Percentiles rank a stretch among this genome's conserved stretches.
phyloP scores from a whole-genome alignment of 2,113 vertebrate genomes.

The Madoqua kirkii region DNA sequence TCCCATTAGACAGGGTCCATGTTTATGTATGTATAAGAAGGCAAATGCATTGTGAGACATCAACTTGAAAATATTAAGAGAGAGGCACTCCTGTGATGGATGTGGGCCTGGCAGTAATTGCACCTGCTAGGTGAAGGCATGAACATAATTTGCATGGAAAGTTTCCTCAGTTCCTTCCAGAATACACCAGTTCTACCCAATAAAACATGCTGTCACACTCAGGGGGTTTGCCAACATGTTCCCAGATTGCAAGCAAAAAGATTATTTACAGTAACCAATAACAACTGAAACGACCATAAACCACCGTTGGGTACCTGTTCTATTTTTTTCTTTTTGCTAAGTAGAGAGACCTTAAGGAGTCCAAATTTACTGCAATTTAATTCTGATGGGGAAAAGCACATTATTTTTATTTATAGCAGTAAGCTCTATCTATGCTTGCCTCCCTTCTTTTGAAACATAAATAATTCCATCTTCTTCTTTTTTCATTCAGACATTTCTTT shows the following conservation, averaged over 20 bases:
- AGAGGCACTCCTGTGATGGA: neutral
- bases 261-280: conserved; percentile 61
- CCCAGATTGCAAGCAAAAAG: conserved; percentile 53
- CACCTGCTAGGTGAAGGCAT: neutral
- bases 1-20: neutral
- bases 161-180: conserved; percentile 35
- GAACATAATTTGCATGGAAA: conserved; percentile 42
- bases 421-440: neutral
- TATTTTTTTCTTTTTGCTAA: conserved; percentile 19
- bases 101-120: neutral
- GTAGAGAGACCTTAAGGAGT: conserved; percentile 50
- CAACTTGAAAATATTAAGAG: neutral
- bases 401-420: conserved; percentile 60
- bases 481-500: neutral
- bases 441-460: conserved; percentile 29
- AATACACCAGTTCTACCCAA: conserved; percentile 28
- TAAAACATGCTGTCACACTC: conserved; percentile 57
- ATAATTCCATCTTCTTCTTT: neutral
- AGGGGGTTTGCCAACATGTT: conserved; percentile 9
- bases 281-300: conserved; percentile 44
- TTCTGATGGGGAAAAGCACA: conserved; percentile 51
- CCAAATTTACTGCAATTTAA: conserved; percentile 64
- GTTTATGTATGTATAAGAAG: neutral
- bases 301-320: neutral
- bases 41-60: neutral